phyloP scores from a whole-genome alignment of 2,113 vertebrate genomes.

The Collichthys lucidus region DNA sequence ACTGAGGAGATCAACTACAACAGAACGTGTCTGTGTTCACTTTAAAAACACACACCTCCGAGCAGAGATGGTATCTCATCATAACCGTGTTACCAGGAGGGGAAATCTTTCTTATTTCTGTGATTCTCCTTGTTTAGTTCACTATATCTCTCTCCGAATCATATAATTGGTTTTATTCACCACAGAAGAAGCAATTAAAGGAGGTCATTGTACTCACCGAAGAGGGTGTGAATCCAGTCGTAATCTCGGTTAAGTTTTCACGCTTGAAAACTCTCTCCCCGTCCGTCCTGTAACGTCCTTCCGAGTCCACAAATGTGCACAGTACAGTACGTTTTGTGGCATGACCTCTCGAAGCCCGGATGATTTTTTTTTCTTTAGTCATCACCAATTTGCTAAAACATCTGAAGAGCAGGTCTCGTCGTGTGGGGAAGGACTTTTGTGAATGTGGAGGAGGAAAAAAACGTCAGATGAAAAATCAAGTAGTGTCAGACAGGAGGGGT shows the following conservation, averaged over 20 bases:
- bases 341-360: slow-evolving; percentile 7
- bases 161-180: not conserved
- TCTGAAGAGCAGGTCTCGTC: slow-evolving; percentile 43
- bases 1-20: slow-evolving; percentile 62
- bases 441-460: slow-evolving; percentile 38
- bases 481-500: slow-evolving; percentile 41
- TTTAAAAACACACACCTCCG: slow-evolving; percentile 41
- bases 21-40: slow-evolving; percentile 27
- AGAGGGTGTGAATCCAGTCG: not conserved
- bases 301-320: slow-evolving; percentile 21
- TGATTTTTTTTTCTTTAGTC: slow-evolving; percentile 42
- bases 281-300: slow-evolving; percentile 41
- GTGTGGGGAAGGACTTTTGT: slow-evolving; percentile 40
- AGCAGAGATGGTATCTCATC: slow-evolving; percentile 47
- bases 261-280: slow-evolving; percentile 14
- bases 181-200: not conserved
- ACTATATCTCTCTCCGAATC: not conserved
- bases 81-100: slow-evolving; percentile 7
- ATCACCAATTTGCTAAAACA: slow-evolving; percentile 43
- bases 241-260: not conserved
- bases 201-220: slow-evolving; percentile 65
- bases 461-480: slow-evolving; percentile 45
- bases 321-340: slow-evolving; percentile 15
- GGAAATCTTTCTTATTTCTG: not conserved
- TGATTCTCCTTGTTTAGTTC: slow-evolving; percentile 5